Evolutionary conservation across 2,888 invertebrate species (phyloP).

Genomic region (Thecocarcelia acutangulata): DNA sequence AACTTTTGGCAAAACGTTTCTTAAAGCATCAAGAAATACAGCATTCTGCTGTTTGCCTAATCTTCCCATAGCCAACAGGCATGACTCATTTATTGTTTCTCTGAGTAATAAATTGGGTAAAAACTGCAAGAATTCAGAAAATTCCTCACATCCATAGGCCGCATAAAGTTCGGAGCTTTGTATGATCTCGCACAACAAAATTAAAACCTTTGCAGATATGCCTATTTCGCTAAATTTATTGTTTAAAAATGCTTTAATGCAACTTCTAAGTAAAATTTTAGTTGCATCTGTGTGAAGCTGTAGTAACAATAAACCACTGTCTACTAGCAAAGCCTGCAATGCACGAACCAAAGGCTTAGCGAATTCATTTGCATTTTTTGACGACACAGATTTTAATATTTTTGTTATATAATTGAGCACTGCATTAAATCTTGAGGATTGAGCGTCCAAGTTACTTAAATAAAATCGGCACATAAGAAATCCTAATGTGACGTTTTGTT

Average conservation of each 20-base stretch:
- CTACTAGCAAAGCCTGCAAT: slow-evolving; percentile 73
- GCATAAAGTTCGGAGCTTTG: slow-evolving; percentile 79
- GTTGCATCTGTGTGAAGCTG: slow-evolving; percentile 72
- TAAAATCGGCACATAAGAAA: slow-evolving; percentile 82
- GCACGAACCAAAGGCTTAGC: slow-evolving; percentile 74
- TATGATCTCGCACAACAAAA: slow-evolving; percentile 82
- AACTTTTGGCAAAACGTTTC: slow-evolving; percentile 81
- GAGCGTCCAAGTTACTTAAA: slow-evolving; percentile 66
- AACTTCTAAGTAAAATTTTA: slow-evolving; percentile 75
- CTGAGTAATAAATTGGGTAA: slow-evolving; percentile 84
- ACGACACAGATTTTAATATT: slow-evolving; percentile 62
- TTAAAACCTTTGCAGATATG: slow-evolving; percentile 80
- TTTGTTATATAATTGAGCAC: slow-evolving; percentile 70
- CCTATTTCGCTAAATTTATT: slow-evolving; percentile 72
- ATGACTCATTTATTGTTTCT: slow-evolving; percentile 82
- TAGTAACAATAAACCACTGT: slow-evolving; percentile 73
- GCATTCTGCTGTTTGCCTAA: slow-evolving; percentile 84
- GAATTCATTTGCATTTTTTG: slow-evolving; percentile 68
- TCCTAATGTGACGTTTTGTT: slow-evolving; percentile 83
- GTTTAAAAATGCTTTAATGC: slow-evolving; percentile 74
- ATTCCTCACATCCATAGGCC: slow-evolving; percentile 78
- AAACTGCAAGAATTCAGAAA: slow-evolving; percentile 83
- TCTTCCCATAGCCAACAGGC: slow-evolving; percentile 83
- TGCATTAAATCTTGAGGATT: slow-evolving; percentile 55
- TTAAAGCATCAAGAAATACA: slow-evolving; percentile 82